These are phyloP conservation scores for Leptopilina boulardi DNA, from an alignment of 1,140 invertebrate genomes.

Conservation along the genomic window DNA sequence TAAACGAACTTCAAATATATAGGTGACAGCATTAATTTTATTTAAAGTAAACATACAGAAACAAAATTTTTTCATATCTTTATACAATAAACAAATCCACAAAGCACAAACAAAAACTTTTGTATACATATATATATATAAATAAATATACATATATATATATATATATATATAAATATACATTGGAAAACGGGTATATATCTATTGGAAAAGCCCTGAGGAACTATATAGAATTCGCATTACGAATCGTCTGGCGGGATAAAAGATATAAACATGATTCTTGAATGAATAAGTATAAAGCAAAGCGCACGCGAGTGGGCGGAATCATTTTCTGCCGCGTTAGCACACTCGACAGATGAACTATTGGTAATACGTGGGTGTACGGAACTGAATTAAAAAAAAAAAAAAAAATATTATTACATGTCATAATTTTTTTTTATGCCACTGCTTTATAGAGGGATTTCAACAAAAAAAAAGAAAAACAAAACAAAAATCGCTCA, in stretches of 20 bases:
- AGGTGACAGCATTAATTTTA: no score
- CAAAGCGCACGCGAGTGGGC: conserved; percentile 32
- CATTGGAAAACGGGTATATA: background rate
- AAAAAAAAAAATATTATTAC: conserved; percentile 13
- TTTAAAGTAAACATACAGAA: no score
- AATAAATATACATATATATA: no score
- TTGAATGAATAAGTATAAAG: conserved; percentile 37
- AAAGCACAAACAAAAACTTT: no score
- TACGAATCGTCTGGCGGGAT: conserved; percentile 6
- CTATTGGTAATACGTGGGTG: conserved; percentile 28
- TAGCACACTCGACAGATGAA: conserved; percentile 32
- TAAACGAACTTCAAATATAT: no score
- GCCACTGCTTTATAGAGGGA: no score
- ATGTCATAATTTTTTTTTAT: background rate
- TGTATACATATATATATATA: no score
- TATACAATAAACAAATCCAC: no score
- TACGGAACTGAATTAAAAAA: conserved; percentile 13
- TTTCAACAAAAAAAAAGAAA: no score
- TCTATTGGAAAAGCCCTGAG: conserved; percentile 12
- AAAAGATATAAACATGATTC: conserved; percentile 28
- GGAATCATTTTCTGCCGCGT: conserved; percentile 30
- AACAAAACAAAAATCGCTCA: no score
- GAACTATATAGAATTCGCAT: background rate
- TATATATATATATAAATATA: no score
- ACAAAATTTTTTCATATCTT: no score